Base-by-base conservation (phyloP, 2,888 invertebrate genomes). In the Philaethria dido region DNA sequence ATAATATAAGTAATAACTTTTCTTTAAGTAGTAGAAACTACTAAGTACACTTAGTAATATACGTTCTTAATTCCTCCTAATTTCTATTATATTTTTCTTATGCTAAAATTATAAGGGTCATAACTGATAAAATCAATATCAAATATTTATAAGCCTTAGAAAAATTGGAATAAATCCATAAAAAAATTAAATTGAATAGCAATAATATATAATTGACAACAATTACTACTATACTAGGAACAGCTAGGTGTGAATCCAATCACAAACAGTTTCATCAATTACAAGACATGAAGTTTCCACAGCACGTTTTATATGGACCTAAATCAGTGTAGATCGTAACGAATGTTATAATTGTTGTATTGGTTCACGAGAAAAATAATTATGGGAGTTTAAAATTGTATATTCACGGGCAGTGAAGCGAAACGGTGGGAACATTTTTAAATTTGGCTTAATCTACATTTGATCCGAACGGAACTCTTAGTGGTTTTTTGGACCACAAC, bases 331-430 rank as follows among this genome's bases (percentile, higher is more conserved):
- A 77, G 81, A 81, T 86, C 89, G 88, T 88, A 84, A 85, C 91
- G 87, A 90, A 92, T 89, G 79, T 75, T 80, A 78, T 85, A 89
- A 89, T 89, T 85, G 86, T 85, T 84, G 85, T 90, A 91, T 90
- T 89, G 89, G 88, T 87, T 87, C 88, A 85, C 83, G 82, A 86
- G 83, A 84, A 82, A 88, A 88, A 90, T 89, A 89, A 91, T 92
- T 88, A 89, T 85, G 81, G 83, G 82, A 79, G 81, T 83, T 82
- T 79, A 77, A 77, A 86, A 85, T 79, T 82, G 82, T 84, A 86
- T 80, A 86, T 88, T 87, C 82, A 82, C 74, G 78, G 77, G 81
- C 89, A 81, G 79, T 87, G 85, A 80, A 88, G 86, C 92, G 87
- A 79, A 82, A 85, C 92, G 87, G 85, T 92, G 92, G 89, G 92